Base-by-base conservation (phyloP, 2,797 vertebrate species). In the Cryptoblepharus egeriae region DNA sequence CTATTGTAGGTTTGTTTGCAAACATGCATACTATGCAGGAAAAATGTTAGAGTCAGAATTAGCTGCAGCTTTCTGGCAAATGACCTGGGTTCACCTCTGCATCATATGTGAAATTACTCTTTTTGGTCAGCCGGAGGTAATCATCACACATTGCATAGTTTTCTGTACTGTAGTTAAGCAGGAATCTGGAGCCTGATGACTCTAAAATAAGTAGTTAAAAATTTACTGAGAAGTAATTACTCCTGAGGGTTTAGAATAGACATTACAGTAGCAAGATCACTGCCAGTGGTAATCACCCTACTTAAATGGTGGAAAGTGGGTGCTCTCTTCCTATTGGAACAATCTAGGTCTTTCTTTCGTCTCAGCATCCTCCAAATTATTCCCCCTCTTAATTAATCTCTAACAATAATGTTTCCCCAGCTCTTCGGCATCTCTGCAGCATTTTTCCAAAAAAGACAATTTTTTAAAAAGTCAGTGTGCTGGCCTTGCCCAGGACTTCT, bases 341-440 rank as follows among this genome's bases (percentile, higher is more conserved):
- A 81, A 55, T 85, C 88, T 65, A 75, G 85, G 69, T 13, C 83
- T 60, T 85, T 91, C 72, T 87, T 93, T 88, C 81, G 73, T 88
- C 87, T 79, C 84, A 91, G 89, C 78, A 81, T 55, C 84, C 82
- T 77, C 78, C 83, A 55, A 64, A 81, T 77, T 81, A 85, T 78
- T 88, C 84, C 58, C 52, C 30, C 37, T 71, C 86, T 85, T 89
- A 91, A 78, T 88, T 89, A 90, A 80, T 73, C 60, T 76, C 74
- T 89, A 86, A 42, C 20, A 81, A 67, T 42, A 88, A 91, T 91
- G 88, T 52, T 75, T 83, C 57, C 76, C 39, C 82, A 85, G 78
- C 81, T 87, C 80, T 52, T 16, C 10, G 49, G 24, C 32, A 77
- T 84, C 85, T 22, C 81, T 88, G 75, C 69, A 45, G 81, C 77